Percentiles rank a stretch among this genome's conserved stretches.
These are phyloP conservation scores for Australoheros scitulus DNA, from an alignment of 2,113 vertebrate genomes.

Conservation along the genomic window DNA sequence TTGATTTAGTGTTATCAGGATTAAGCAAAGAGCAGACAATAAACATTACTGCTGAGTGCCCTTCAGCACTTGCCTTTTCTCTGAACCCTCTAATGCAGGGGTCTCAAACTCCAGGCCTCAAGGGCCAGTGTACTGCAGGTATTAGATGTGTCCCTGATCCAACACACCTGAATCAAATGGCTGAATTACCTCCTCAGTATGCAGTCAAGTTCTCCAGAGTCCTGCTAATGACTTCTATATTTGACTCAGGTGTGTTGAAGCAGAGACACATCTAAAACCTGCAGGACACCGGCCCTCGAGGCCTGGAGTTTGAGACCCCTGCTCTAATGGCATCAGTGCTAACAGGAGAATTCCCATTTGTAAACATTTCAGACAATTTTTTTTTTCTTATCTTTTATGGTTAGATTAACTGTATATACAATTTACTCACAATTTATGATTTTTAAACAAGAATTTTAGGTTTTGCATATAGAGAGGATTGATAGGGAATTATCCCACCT, in stretches of 20 bases:
- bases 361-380: not conserved
- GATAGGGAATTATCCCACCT: slow-evolving; percentile 75
- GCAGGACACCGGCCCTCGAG: no score
- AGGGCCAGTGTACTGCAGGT: no score
- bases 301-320: no score
- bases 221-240: no score
- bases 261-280: no score
- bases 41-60: not conserved
- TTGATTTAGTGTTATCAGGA: slow-evolving; percentile 28
- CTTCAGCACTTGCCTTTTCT: not conserved
- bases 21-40: slow-evolving; percentile 7
- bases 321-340: slow-evolving; percentile 1
- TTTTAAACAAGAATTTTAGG: slow-evolving; percentile 4
- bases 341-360: not conserved
- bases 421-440: not conserved
- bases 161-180: no score
- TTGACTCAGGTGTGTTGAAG: no score
- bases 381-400: not conserved
- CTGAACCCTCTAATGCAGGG: slow-evolving; percentile 11
- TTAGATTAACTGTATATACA: not conserved
- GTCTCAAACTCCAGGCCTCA: no score
- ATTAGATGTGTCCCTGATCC: no score
- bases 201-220: no score
- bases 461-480: not conserved
- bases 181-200: no score